Evolutionary conservation across 1,140 invertebrate species (phyloP).

Genomic region (Andrena cerasifolii): DNA sequence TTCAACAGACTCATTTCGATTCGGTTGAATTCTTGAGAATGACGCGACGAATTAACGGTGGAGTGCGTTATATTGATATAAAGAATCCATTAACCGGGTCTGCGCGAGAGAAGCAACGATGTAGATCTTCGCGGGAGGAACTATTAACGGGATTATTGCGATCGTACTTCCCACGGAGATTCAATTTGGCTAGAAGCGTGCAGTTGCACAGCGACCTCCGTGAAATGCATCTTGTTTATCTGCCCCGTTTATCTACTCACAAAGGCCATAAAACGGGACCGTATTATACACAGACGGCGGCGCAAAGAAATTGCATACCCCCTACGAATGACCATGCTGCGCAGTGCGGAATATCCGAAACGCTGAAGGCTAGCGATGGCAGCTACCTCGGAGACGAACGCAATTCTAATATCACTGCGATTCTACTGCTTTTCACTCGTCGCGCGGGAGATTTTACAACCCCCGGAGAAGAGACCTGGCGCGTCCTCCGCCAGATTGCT

Average conservation of each 20-base stretch:
- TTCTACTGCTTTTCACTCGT: too few species aligned
- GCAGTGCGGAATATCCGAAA: neutral
- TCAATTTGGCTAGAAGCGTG: neutral
- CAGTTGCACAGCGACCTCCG: neutral
- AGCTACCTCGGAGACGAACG: neutral
- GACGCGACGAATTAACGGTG: neutral
- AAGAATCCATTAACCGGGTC: neutral
- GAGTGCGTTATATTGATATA: neutral
- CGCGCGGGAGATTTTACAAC: too few species aligned
- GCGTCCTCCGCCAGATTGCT: neutral
- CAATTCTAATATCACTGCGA: too few species aligned
- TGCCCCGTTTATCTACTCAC: neutral
- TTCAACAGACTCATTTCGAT: too few species aligned
- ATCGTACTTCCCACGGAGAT: neutral
- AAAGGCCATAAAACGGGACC: neutral
- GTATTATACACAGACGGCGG: neutral
- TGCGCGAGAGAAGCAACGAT: neutral
- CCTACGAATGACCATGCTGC: neutral
- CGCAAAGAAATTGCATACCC: neutral
- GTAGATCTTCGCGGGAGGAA: neutral
- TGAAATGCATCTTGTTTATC: neutral
- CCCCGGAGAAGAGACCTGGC: too few species aligned
- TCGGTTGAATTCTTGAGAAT: neutral
- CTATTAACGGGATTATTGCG: conserved; percentile 1
- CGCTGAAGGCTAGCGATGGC: neutral